Percentiles rank a stretch among this genome's conserved stretches.
Conservation (phyloP, 37 sponge, comb jelly and placozoan species). For the Cliona cf. orientalis region DNA sequence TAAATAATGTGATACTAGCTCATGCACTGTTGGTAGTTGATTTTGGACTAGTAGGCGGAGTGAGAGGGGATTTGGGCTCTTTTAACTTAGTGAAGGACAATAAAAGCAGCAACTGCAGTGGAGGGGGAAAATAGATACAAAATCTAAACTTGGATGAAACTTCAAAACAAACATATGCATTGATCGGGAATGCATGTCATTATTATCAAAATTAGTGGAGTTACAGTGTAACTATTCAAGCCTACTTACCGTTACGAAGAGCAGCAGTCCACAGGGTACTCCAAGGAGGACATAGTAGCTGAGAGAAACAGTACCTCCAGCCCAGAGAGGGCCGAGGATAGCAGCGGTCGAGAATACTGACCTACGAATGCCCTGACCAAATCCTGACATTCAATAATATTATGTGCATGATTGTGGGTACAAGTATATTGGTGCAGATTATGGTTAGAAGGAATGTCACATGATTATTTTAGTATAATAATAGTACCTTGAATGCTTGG, state of each 20-base stretch:
- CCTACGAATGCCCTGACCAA: constrained; percentile 90
- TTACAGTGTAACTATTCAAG: too few relatives aligned
- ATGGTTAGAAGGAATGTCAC: background rate
- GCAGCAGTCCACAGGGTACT: constrained; percentile 41
- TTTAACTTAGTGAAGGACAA: too few relatives aligned
- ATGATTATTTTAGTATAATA: background rate
- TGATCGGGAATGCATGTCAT: too few relatives aligned
- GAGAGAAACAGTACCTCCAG: constrained; percentile 49
- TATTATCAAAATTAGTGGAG: too few relatives aligned
- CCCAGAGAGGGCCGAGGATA: constrained; percentile 92
- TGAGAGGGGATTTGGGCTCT: too few relatives aligned
- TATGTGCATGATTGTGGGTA: too few relatives aligned
- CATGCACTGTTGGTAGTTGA: too few relatives aligned
- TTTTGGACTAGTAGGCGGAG: too few relatives aligned
- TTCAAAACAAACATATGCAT: too few relatives aligned
- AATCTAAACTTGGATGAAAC: background rate
- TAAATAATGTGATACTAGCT: too few relatives aligned
- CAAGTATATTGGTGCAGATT: background rate
- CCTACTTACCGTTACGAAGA: constrained; percentile 48
- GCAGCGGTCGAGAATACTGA: constrained; percentile 73
- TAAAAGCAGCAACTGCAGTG: too few relatives aligned
- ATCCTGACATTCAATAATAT: constrained; percentile 43
- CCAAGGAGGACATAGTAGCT: constrained; percentile 41
- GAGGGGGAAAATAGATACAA: too few relatives aligned
- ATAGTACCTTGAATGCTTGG: constrained; percentile 77